Evolutionary conservation across 1,140 invertebrate species (phyloP).

Genomic region (Oreohelix idahoensis): DNA sequence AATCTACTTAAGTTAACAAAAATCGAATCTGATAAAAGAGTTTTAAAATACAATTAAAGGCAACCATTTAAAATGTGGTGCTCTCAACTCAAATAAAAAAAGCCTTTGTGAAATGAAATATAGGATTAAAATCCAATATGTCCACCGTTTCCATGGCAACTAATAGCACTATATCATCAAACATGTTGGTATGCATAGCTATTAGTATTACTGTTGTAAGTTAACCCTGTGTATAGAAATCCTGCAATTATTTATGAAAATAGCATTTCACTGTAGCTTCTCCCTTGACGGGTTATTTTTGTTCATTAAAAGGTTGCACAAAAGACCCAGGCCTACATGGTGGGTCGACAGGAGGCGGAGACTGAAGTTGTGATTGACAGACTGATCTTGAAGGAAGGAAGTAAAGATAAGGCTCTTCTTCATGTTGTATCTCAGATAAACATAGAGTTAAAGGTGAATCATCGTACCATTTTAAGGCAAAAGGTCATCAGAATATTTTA

Average conservation of each 20-base stretch:
- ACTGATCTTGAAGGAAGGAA: conserved; percentile 54
- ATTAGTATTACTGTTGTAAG: neutral
- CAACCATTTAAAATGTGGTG: neutral
- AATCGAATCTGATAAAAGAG: neutral
- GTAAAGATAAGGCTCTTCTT: conserved; percentile 59
- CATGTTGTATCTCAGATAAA: conserved; percentile 56
- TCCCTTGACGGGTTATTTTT: neutral
- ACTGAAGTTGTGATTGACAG: conserved; percentile 61
- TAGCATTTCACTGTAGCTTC: no score
- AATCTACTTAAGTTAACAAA: no score
- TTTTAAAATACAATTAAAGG: neutral
- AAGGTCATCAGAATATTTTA: no score
- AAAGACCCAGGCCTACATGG: conserved; percentile 58
- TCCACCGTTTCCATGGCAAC: no score
- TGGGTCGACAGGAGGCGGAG: conserved; percentile 64
- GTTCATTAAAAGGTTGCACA: conserved; percentile 53
- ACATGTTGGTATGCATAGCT: no score
- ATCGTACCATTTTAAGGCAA: no score
- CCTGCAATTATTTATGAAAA: no score
- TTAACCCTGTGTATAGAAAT: no score
- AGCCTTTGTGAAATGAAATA: no score
- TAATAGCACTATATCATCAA: no score
- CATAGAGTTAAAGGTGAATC: conserved; percentile 59
- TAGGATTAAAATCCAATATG: no score
- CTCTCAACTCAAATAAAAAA: neutral